Percentiles rank a stretch among this genome's conserved stretches.
Conservation (phyloP, 2,888 invertebrate species). For the Leptodirus hochenwartii region DNA sequence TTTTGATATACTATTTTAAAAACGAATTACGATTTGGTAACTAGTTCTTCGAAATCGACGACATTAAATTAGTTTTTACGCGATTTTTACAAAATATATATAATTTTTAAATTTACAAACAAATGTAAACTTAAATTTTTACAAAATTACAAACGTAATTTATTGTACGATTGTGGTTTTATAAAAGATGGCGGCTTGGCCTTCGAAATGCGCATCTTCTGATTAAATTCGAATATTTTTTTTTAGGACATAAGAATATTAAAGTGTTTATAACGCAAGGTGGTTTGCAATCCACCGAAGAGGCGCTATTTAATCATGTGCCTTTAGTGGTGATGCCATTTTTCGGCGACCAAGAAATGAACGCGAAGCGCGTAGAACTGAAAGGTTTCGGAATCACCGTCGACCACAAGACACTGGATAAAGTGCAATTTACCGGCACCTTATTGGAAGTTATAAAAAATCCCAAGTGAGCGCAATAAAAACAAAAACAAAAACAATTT, state of each 20-base stretch:
- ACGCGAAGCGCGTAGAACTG: conserved; percentile 7
- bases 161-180: no score
- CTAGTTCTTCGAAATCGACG: no score
- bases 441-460: conserved; percentile 13
- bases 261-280: conserved; percentile 13
- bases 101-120: conserved; percentile 1
- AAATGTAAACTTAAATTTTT: no score
- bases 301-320: conserved; percentile 10
- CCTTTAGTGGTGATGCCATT: conserved; percentile 12
- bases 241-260: conserved; percentile 12
- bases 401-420: conserved; percentile 8
- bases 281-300: conserved; percentile 13
- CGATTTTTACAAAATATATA: no score
- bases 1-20: no score
- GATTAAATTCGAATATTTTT: conserved; percentile 4
- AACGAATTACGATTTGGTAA: no score
- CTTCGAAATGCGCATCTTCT: no score
- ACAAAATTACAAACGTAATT: no score
- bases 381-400: conserved; percentile 10
- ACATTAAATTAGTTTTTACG: no score
- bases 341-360: conserved; percentile 11
- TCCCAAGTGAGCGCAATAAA: no score
- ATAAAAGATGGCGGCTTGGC: no score
- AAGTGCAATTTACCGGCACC: conserved; percentile 8
- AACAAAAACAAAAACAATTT: no score